Percentiles rank a stretch among this genome's conserved stretches.
Conservation (phyloP, 92 coral and sea anemone genomes). For the Anthopleura xanthogrammica region DNA sequence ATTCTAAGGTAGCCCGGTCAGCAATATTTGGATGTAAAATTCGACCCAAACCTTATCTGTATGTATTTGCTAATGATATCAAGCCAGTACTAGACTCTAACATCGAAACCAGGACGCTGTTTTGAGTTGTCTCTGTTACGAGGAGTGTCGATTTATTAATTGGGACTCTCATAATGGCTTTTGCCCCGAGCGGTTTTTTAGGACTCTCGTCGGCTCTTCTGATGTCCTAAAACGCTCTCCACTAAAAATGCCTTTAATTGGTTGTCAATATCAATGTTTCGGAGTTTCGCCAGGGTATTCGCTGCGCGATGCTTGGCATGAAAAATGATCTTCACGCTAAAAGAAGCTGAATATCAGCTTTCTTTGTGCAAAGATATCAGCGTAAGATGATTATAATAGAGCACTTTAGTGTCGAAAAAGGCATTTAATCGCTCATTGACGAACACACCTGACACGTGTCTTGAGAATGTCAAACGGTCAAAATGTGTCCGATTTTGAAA, state of each 20-base stretch:
- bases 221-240: not conserved
- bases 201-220: not conserved
- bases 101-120: not conserved
- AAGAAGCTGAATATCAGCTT: not conserved
- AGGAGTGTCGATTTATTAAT: constrained; percentile 3
- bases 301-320: not conserved
- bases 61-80: not conserved
- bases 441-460: constrained; percentile 3
- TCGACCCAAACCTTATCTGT: not conserved
- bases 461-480: not conserved
- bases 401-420: constrained; percentile 6
- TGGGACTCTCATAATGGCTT: constrained; percentile 1
- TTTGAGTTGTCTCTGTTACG: not conserved
- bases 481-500: not conserved
- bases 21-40: not conserved
- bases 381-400: constrained; percentile 2
- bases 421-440: constrained; percentile 2
- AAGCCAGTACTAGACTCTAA: not conserved
- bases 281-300: not conserved
- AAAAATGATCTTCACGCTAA: not conserved
- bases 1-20: not conserved
- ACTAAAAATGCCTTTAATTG: not conserved
- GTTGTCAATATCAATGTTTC: not conserved
- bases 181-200: constrained; percentile 7
- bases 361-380: constrained; percentile 5